Evolutionary conservation across 2,888 invertebrate genomes (phyloP), one percentile per base, ranked within the genome.

Genomic region (Caenorhabditis sp.): DNA sequence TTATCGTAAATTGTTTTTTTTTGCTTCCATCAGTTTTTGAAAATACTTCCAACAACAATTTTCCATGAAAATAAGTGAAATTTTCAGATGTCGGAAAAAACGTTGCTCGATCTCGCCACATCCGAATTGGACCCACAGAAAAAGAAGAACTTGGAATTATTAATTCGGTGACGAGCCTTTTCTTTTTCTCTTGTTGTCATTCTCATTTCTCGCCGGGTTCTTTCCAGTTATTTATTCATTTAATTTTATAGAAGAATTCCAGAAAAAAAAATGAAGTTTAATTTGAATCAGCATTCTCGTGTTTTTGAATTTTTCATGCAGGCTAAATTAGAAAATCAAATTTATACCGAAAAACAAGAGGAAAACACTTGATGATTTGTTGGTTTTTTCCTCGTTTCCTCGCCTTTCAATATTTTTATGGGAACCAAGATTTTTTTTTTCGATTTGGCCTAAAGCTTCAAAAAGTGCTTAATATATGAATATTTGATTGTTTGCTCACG

Each of bases 61-160:
- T 31, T 10, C 43, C 43, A 6, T 14, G 12, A n/a, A n/a, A n/a
- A n/a, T n/a, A n/a, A n/a, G n/a, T n/a, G n/a, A n/a, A n/a, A n/a
- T 23, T 10, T 68, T 26, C 72, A 78, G 69, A 62, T 78, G 31
- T 74, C 77, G 1, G 76, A 77, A n/a, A 77, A 76, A 27, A 55
- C 60, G 21, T 49, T 81, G 0, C 51, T 74, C 4, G 78, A 81
- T 31, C 62, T 76, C 23, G 78, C 81, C 0, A 69, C 72, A 4
- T 49, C 72, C 8, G 77, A 77, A 54, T 66, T 81, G 21, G 78
- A 81, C 26, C 76, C 78, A 4, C 69, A 69, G 31, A 62, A 68
- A n/a, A 73, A 75, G 58, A 77, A 81, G 49, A 66, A 76, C 5
- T 62, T 81, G 23, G 78, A 81, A 36, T 66, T 76, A 8, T 54